phyloP scores from a whole-genome alignment of 1,140 invertebrate species.

The Zophobas atratus region DNA sequence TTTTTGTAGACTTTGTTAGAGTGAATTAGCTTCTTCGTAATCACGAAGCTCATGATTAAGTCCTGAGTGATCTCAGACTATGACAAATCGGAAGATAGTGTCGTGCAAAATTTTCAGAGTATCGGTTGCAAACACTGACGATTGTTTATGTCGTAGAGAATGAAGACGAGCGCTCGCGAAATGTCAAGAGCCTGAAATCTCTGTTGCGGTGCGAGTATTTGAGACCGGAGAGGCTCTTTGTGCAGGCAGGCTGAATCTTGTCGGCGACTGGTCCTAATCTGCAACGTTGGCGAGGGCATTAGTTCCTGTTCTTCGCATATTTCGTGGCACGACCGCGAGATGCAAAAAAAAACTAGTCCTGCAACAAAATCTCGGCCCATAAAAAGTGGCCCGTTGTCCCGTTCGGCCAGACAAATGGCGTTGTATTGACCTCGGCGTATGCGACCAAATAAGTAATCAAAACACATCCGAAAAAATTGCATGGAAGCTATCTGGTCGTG shows the following conservation, averaged over 20 bases:
- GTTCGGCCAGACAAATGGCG: constrained; percentile 34
- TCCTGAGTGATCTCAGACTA: no score
- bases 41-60: no score
- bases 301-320: constrained; percentile 37
- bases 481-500: constrained; percentile 34
- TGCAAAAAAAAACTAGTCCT: constrained; percentile 45
- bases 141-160: no score
- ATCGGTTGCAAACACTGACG: not conserved
- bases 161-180: no score
- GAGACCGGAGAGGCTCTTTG: no score
- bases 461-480: constrained; percentile 29
- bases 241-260: not conserved
- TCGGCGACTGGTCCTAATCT: constrained; percentile 24
- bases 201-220: no score
- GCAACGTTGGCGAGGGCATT: constrained; percentile 18
- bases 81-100: not conserved
- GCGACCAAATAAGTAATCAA: constrained; percentile 36
- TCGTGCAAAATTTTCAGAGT: not conserved
- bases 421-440: constrained; percentile 42
- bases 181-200: no score
- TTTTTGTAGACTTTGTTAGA: no score
- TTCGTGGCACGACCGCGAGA: constrained; percentile 26
- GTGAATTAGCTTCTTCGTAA: no score
- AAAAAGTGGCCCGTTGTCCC: constrained; percentile 43
- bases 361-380: constrained; percentile 42